Conservation (phyloP, 2,888 invertebrate species). For the Perithous albicinctus region DNA sequence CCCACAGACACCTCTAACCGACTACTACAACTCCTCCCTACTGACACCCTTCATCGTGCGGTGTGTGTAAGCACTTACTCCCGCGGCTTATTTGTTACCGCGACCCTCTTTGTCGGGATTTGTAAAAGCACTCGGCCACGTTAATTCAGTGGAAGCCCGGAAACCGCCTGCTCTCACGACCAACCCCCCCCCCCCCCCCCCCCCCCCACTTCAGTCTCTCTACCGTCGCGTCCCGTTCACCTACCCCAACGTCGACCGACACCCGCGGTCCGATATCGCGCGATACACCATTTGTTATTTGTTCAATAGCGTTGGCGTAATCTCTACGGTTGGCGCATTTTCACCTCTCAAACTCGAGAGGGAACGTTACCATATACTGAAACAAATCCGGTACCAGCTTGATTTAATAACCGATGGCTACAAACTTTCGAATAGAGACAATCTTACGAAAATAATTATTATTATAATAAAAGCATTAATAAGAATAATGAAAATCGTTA, state of each 20-base stretch:
- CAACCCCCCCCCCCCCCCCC: conserved; percentile 56
- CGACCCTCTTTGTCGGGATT: conserved; percentile 80
- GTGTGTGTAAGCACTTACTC: conserved; percentile 80
- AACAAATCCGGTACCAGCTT: conserved; percentile 21
- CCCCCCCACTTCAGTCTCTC: neutral
- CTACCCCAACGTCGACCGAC: neutral
- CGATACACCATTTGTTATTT: conserved; percentile 56
- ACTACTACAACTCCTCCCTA: conserved; percentile 2
- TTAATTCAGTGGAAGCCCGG: conserved; percentile 75
- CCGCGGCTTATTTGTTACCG: conserved; percentile 79
- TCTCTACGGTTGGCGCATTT: conserved; percentile 33
- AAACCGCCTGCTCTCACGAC: conserved; percentile 61
- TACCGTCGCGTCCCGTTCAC: neutral
- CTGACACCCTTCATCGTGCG: conserved; percentile 62
- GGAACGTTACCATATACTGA: conserved; percentile 1
- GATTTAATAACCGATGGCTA: conserved; percentile 17
- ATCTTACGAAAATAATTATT: neutral
- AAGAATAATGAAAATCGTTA: too few relatives aligned
- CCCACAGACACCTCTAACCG: neutral
- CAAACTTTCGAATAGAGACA: neutral
- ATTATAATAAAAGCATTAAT: neutral
- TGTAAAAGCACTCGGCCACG: conserved; percentile 80
- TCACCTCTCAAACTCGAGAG: conserved; percentile 20
- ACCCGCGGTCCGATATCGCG: conserved; percentile 29
- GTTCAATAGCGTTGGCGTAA: conserved; percentile 44